A percentile compares a stretch with the other conserved stretches of the same genome.
These are phyloP conservation scores for Cynopterus brachyotis DNA, from an alignment of 2,113 vertebrate species.

Conservation along the genomic window DNA sequence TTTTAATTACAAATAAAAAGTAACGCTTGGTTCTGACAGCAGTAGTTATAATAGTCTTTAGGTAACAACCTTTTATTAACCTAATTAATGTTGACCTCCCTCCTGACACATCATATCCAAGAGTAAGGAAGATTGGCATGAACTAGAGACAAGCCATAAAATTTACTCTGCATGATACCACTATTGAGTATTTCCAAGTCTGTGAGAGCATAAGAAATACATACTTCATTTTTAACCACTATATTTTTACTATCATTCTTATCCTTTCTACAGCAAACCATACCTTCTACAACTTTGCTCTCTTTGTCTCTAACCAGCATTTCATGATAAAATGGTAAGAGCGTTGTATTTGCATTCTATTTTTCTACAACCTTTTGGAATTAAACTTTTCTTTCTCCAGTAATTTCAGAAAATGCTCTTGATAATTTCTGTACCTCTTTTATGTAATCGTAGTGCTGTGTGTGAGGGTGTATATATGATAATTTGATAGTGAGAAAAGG, in stretches of 20 bases:
- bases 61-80: slow-evolving; percentile 17
- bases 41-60: not conserved
- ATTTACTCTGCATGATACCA: not conserved
- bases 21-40: not conserved
- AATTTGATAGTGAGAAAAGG: not conserved
- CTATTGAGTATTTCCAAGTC: not conserved
- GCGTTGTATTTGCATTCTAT: not conserved
- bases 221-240: not conserved
- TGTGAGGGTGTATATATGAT: not conserved
- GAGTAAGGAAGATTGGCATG: not conserved
- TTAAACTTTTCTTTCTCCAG: not conserved
- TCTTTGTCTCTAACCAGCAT: not conserved
- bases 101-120: not conserved
- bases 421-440: not conserved
- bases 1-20: not conserved
- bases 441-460: not conserved
- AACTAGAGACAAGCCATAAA: not conserved
- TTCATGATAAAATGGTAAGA: not conserved
- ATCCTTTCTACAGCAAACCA: not conserved
- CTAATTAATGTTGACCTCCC: not conserved
- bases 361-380: not conserved
- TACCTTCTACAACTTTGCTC: not conserved
- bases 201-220: not conserved
- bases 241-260: not conserved
- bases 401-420: not conserved